A percentile compares a stretch with the other conserved stretches of the same genome.
Evolutionary conservation across 2,113 vertebrate species (phyloP).

Genomic region (Cyanistes caeruleus): DNA sequence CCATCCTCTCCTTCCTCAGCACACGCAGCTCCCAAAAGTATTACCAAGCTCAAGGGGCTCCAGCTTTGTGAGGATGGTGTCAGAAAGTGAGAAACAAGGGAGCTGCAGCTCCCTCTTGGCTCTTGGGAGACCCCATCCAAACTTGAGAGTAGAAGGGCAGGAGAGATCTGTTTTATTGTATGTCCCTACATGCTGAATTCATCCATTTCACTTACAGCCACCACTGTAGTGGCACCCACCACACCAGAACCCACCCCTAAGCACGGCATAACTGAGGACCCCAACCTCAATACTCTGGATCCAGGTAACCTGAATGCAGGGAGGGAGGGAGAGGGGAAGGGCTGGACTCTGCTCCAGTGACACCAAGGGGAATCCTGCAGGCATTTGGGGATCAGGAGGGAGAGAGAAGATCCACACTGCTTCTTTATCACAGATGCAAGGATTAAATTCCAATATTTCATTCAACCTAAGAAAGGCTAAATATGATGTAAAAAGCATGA

Average conservation of each 20-base stretch:
- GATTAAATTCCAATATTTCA: accelerated
- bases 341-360: neutral
- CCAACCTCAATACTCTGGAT: accelerated
- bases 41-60: neutral
- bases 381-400: neutral
- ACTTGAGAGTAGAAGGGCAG: neutral
- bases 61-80: neutral
- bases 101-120: neutral
- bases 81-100: neutral
- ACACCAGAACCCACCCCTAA: accelerated
- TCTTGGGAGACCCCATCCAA: neutral
- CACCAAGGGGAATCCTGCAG: neutral
- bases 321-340: neutral
- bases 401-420: neutral
- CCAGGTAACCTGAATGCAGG: neutral
- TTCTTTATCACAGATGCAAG: neutral
- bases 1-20: neutral
- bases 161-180: neutral
- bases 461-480: neutral
- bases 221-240: neutral
- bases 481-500: accelerated
- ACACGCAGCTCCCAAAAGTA: neutral
- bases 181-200: neutral
- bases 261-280: accelerated
- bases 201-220: neutral